These are phyloP conservation scores for Ctenomys sociabilis DNA, from an alignment of 2,113 vertebrate species.

Conservation along the genomic window DNA sequence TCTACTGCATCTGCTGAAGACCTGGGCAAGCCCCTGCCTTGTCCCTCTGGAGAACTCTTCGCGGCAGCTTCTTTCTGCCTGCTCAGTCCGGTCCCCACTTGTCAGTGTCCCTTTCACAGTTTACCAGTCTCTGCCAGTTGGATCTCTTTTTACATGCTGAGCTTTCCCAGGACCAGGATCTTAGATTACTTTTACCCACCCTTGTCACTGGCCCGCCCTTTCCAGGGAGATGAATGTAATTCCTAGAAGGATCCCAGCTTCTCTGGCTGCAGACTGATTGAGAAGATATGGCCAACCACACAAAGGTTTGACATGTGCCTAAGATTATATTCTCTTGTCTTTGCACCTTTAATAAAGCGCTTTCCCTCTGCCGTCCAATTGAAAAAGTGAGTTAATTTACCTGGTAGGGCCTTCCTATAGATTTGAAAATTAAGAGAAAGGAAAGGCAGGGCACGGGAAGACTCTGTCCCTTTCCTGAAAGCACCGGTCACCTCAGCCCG, in stretches of 20 bases:
- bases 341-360: not conserved
- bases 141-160: not conserved
- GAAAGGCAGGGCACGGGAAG: not conserved
- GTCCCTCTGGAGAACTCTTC: not conserved
- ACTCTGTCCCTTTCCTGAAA: not conserved
- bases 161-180: not conserved
- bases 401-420: not conserved
- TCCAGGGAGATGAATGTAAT: not conserved
- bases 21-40: not conserved
- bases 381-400: not conserved
- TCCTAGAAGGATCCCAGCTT: not conserved
- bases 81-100: not conserved
- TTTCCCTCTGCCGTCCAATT: not conserved
- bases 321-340: not conserved
- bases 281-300: not conserved
- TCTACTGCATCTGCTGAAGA: not conserved
- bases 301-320: not conserved
- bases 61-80: not conserved
- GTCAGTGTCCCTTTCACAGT: not conserved
- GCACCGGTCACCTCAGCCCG: too few relatives aligned
- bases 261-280: not conserved
- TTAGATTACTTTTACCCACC: not conserved
- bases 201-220: not conserved
- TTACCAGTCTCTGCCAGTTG: not conserved
- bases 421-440: not conserved